A percentile compares a stretch with the other conserved stretches of the same genome.
These are phyloP conservation scores for Meriones psammophilus DNA, from an alignment of 2,797 vertebrate genomes.

Conservation along the genomic window DNA sequence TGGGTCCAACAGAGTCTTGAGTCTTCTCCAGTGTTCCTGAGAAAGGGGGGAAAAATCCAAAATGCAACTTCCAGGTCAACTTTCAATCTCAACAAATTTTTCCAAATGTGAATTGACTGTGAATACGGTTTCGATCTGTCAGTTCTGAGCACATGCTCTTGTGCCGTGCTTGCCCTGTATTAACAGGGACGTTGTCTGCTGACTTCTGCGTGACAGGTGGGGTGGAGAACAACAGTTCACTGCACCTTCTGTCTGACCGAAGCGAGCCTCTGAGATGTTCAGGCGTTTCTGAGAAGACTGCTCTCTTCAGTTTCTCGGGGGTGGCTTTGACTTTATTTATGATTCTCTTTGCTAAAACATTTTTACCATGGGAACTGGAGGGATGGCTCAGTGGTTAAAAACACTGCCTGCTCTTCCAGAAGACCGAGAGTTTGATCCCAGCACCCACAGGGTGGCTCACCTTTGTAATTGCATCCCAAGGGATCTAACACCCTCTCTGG, in stretches of 20 bases:
- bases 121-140: background rate
- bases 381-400: background rate
- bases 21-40: conserved; percentile 28
- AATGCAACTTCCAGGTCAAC: conserved; percentile 47
- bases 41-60: background rate
- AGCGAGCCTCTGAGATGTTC: background rate
- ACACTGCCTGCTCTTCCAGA: background rate
- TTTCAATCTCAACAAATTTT: background rate
- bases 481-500: background rate
- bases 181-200: background rate
- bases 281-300: conserved; percentile 68
- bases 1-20: background rate
- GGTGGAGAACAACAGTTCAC: background rate
- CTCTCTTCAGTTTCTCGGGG: conserved; percentile 51
- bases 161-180: background rate
- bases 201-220: conserved; percentile 4
- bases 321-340: conserved; percentile 56
- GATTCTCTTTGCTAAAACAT: conserved; percentile 35
- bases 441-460: background rate
- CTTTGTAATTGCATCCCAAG: background rate
- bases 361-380: background rate
- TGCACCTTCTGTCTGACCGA: conserved; percentile 56
- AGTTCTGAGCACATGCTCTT: background rate
- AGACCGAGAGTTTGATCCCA: background rate
- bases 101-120: background rate